phyloP scores from a whole-genome alignment of 2,797 vertebrate species.

The Steatocranus sp. region DNA sequence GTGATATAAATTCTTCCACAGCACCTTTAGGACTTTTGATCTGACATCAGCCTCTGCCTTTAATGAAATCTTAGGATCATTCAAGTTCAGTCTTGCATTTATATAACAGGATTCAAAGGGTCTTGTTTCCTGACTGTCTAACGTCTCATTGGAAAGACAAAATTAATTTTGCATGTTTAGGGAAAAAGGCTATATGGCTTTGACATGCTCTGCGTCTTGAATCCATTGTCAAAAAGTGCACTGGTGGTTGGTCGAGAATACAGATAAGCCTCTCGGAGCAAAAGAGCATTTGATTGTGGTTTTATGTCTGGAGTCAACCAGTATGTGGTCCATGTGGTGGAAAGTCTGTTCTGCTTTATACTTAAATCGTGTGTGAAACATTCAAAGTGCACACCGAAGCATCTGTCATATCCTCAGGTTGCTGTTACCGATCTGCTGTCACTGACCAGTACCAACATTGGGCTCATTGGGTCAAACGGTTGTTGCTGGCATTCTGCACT shows the following conservation, averaged over 20 bases:
- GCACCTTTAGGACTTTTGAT: neutral
- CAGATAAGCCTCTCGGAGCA: neutral
- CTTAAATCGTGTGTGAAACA: neutral
- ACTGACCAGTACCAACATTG: neutral
- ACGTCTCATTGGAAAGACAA: neutral
- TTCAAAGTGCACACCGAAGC: neutral
- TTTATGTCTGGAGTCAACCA: neutral
- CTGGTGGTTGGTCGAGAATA: neutral
- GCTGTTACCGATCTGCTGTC: neutral
- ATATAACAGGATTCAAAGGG: neutral
- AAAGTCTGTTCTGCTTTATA: constrained; percentile 11
- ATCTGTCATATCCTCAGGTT: neutral
- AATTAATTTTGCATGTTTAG: neutral
- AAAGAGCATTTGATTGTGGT: constrained; percentile 1
- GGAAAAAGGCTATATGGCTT: neutral
- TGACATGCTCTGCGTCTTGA: neutral
- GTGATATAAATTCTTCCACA: neutral
- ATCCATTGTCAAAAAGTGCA: neutral
- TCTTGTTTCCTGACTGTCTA: neutral
- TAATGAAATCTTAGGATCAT: neutral
- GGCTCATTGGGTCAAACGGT: neutral
- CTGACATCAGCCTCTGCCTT: neutral
- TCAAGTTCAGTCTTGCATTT: neutral
- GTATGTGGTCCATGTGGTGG: constrained; percentile 35
- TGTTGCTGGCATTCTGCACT: neutral